Evolutionary conservation across 2,797 vertebrate species (phyloP).

Genomic region (Acanthurus lineatus): DNA sequence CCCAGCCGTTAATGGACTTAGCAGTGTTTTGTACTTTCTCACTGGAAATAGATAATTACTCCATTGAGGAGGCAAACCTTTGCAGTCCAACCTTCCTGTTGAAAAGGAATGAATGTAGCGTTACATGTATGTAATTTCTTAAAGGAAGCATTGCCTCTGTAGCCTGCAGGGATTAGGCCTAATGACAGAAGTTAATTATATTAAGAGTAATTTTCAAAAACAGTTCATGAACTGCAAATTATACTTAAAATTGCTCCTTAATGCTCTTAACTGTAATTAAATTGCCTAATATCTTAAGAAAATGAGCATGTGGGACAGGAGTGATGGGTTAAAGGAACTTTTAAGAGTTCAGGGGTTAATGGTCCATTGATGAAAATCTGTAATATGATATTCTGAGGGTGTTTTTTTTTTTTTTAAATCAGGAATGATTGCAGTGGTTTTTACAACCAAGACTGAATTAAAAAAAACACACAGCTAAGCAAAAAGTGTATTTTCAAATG

Average conservation of each 20-base stretch:
- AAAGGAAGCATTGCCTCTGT: slow-evolving; percentile 82
- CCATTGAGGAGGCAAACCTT: slow-evolving; percentile 70
- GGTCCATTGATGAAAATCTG: slow-evolving; percentile 36
- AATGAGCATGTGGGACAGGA: slow-evolving; percentile 75
- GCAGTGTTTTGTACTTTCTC: slow-evolving; percentile 71
- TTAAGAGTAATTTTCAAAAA: slow-evolving; percentile 91
- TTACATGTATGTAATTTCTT: slow-evolving; percentile 83
- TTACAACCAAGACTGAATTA: not conserved
- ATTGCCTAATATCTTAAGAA: slow-evolving; percentile 86
- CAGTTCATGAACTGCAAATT: slow-evolving; percentile 91
- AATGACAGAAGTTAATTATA: slow-evolving; percentile 92
- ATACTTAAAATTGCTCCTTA: slow-evolving; percentile 90
- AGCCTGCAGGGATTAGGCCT: slow-evolving; percentile 89
- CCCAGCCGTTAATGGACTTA: slow-evolving; percentile 72
- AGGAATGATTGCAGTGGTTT: not conserved
- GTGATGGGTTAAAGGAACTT: slow-evolving; percentile 71
- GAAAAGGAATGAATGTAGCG: slow-evolving; percentile 66
- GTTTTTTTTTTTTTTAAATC: not conserved
- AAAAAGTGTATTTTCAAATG: no score
- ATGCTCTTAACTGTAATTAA: slow-evolving; percentile 90
- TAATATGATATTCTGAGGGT: slow-evolving; percentile 28
- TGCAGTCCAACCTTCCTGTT: slow-evolving; percentile 67
- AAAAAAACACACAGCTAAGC: not conserved
- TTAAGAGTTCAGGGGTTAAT: slow-evolving; percentile 66
- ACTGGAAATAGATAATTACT: slow-evolving; percentile 82